Percentiles rank a stretch among this genome's conserved stretches.
Evolutionary conservation across 2,888 invertebrate genomes (phyloP).

Genomic region (Pherbina coryleti): DNA sequence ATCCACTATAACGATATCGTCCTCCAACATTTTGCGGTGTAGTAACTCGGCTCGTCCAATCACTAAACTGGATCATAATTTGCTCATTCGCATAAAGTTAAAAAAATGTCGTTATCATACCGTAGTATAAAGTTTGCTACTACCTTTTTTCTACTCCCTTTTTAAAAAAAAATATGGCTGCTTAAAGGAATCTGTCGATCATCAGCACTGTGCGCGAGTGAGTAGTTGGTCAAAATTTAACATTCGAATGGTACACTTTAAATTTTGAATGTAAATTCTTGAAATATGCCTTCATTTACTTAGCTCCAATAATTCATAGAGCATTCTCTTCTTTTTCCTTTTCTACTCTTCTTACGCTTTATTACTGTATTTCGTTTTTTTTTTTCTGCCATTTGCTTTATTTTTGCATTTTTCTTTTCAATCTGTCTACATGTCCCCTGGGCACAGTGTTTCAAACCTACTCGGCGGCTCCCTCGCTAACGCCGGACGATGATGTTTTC

Average conservation of each 20-base stretch:
- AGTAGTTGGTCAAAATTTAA: constrained; percentile 61
- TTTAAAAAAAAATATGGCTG: constrained; percentile 67
- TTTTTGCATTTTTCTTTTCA: neutral
- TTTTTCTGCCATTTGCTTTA: constrained; percentile 3
- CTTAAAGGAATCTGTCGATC: constrained; percentile 81
- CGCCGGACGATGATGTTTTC: constrained; percentile 94
- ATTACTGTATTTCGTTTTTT: neutral
- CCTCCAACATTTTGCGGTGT: no score
- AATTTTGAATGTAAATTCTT: constrained; percentile 15
- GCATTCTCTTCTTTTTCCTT: neutral
- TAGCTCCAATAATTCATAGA: neutral
- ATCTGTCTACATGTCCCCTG: constrained; percentile 72
- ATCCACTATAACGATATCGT: no score
- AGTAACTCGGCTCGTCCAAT: no score
- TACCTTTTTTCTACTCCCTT: constrained; percentile 46
- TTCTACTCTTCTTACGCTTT: neutral
- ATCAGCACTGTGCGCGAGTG: constrained; percentile 80
- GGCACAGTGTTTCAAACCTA: constrained; percentile 89
- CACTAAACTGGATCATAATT: neutral
- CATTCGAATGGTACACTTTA: neutral
- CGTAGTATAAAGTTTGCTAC: constrained; percentile 61
- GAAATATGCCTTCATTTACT: neutral
- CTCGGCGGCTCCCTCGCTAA: constrained; percentile 83
- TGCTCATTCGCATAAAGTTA: neutral
- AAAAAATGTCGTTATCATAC: constrained; percentile 37